These are phyloP conservation scores for Barnardius zonarius DNA, from an alignment of 2,113 vertebrate species.

Conservation along the genomic window DNA sequence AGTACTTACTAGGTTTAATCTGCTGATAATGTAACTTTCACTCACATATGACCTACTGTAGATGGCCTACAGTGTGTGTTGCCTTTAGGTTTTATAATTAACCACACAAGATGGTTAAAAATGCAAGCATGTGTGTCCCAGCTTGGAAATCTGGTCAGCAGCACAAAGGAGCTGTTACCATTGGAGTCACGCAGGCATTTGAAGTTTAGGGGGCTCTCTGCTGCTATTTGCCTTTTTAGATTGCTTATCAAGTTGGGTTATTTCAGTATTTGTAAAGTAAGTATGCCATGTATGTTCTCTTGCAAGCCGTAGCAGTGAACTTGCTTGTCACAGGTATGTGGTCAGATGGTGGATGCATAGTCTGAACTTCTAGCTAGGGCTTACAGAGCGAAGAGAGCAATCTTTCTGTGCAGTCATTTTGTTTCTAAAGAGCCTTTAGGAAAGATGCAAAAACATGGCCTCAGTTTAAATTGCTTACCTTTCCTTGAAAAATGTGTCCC, in stretches of 20 bases:
- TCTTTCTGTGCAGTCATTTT: neutral
- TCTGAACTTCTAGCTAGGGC: neutral
- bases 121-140: neutral
- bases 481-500: neutral
- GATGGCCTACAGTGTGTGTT: neutral
- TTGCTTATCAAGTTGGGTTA: neutral
- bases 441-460: neutral
- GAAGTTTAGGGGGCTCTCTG: neutral
- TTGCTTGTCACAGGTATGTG: neutral
- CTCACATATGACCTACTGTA: neutral
- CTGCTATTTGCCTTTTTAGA: neutral
- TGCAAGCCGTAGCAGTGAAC: neutral
- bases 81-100: neutral
- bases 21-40: neutral
- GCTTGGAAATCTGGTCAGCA: neutral
- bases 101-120: neutral
- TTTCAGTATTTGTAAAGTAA: neutral
- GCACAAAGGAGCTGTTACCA: neutral
- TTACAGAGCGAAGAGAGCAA: neutral
- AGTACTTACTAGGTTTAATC: neutral
- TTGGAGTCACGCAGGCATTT: rapidly evolving
- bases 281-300: neutral
- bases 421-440: neutral
- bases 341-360: neutral
- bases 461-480: neutral